phyloP scores from a whole-genome alignment of 2,888 invertebrate species.

The Atethmia centrago region DNA sequence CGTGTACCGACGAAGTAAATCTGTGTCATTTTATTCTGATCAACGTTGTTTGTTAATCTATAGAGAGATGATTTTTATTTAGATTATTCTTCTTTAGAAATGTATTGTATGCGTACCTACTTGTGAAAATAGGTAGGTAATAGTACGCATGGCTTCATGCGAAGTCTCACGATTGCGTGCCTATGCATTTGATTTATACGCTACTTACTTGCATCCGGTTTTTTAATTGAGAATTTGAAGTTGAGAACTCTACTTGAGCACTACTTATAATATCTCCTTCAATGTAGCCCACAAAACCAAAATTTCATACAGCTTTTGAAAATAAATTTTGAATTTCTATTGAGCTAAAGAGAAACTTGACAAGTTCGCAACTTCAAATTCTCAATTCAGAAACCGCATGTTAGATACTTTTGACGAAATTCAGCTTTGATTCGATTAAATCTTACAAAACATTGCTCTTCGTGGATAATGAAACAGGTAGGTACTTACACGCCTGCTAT shows the following conservation, averaged over 20 bases:
- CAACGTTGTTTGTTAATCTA: neutral
- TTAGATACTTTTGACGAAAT: neutral
- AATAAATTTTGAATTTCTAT: neutral
- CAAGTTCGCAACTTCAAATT: neutral
- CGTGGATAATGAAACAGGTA: neutral
- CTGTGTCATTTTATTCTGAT: neutral
- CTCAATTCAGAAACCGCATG: neutral
- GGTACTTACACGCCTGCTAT: too few relatives aligned
- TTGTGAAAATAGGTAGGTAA: neutral
- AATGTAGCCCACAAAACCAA: neutral
- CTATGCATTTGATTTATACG: neutral
- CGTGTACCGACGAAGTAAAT: slow-evolving; percentile 1
- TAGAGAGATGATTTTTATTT: neutral
- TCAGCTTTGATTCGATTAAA: neutral
- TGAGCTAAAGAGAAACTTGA: neutral
- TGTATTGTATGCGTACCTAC: neutral
- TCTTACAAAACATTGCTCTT: neutral
- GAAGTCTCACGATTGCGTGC: neutral
- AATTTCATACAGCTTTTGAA: neutral
- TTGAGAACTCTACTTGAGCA: neutral
- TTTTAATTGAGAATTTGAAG: neutral
- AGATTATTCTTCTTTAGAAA: neutral
- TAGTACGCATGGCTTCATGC: neutral
- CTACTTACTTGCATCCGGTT: neutral
- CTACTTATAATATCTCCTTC: neutral